Evolutionary conservation across 1,140 invertebrate species (phyloP).

Genomic region (Leptoteleia sp.): DNA sequence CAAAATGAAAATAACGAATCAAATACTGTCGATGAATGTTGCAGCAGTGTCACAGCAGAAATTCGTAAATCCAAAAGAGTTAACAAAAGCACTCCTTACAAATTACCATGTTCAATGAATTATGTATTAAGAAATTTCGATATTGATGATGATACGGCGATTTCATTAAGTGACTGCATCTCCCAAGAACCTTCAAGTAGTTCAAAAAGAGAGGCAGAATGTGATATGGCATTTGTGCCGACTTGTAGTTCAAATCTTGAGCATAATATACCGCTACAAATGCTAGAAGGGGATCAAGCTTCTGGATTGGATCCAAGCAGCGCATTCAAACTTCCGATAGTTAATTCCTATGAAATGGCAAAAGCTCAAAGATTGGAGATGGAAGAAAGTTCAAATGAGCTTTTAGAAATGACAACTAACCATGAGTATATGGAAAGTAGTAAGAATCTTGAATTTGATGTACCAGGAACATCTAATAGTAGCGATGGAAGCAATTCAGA

Average conservation of each 20-base stretch:
- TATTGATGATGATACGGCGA: conserved; percentile 26
- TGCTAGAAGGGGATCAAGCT: conserved; percentile 32
- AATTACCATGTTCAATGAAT: conserved; percentile 76
- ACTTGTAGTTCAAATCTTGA: conserved; percentile 59
- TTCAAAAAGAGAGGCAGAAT: conserved; percentile 24
- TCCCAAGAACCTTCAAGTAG: conserved; percentile 10
- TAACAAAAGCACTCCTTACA: conserved; percentile 71
- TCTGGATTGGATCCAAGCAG: conserved; percentile 32
- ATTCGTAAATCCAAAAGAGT: conserved; percentile 39
- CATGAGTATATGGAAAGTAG: conserved; percentile 66
- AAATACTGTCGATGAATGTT: conserved; percentile 4
- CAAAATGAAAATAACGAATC: not conserved
- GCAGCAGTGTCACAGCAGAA: not conserved
- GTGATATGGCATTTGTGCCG: conserved; percentile 33
- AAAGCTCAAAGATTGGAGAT: conserved; percentile 73
- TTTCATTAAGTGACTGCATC: conserved; percentile 24
- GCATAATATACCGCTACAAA: conserved; percentile 44
- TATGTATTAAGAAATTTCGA: conserved; percentile 67
- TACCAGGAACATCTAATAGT: conserved; percentile 72
- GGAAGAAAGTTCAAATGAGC: conserved; percentile 70
- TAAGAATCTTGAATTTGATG: conserved; percentile 69
- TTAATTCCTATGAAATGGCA: conserved; percentile 72
- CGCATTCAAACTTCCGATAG: conserved; percentile 71
- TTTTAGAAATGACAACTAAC: conserved; percentile 67
- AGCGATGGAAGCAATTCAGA: conserved; percentile 79